Evolutionary conservation across 1,140 invertebrate genomes (phyloP), one percentile per base, ranked within the genome.

Genomic region (Tetranychus cinnabarinus): DNA sequence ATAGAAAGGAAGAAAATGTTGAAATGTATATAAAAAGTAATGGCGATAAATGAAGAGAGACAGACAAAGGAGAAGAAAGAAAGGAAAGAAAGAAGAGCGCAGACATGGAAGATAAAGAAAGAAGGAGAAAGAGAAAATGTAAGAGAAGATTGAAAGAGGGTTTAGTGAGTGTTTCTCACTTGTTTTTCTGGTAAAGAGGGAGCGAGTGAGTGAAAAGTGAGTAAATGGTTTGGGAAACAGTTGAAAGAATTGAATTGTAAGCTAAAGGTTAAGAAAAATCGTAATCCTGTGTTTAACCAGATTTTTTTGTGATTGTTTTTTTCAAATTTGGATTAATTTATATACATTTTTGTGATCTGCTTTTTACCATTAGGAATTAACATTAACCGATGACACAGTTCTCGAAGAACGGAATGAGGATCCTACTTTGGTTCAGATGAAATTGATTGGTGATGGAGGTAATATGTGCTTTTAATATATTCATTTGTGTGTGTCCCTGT

Each of bases 361-460:
- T 35, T 36, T 74, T 69, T 78, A 77, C 13, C 13, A 33, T 45
- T 76, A 88, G 85, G 83, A 85, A 73, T 76, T 88, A 72, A 85
- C 82, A 55, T 79, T 88, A 56, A 86, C 83, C 45, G 86, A 88
- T 70, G 86, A 88, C 71, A 88, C 85, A 0, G 86, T 88, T 47
- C 72, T 88, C 42, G 85, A 88, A 69, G 85, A 86, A 67, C 85
- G 86, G 71, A 85, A 82, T 72, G 85, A 88, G 74, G 84, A 88
- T 70, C 85, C 86, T 1, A 76, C 80, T 36, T 74, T 87, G 56
- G 81, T 86, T 61, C 85, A 88, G 72, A 88, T 88, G 80, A 78
- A 81, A 61, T 77, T 88, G 39, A 82, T 88, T 60, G 85, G 84
- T 55, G 85, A 88, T 71, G 85, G 85, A 78, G 84, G 85, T 88